Evolutionary conservation across 2,113 vertebrate species (phyloP).

Genomic region (Nibea coibor): DNA sequence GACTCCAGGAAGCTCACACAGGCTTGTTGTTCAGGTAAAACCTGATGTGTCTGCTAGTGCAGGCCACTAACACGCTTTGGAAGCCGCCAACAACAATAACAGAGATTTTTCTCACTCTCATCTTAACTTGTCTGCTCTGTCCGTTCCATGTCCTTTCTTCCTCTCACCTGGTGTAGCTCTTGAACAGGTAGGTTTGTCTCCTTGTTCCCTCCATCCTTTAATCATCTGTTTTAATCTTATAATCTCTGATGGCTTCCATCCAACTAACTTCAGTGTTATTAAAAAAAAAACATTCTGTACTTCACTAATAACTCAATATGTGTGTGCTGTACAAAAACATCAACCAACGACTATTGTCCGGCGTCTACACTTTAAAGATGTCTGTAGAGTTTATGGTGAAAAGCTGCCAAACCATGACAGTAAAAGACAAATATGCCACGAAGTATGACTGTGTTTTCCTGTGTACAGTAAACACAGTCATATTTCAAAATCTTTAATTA

Average conservation of each 20-base stretch:
- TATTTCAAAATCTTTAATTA: too few species aligned
- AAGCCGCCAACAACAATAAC: neutral
- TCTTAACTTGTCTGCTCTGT: neutral
- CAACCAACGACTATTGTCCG: neutral
- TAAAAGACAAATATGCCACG: too few species aligned
- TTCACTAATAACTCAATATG: neutral
- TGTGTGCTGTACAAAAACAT: neutral
- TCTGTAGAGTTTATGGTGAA: neutral
- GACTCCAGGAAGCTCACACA: neutral
- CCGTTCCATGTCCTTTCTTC: neutral
- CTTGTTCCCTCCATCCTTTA: neutral
- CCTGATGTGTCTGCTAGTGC: conserved; percentile 21
- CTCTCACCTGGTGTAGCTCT: neutral
- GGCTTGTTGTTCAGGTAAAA: conserved; percentile 64
- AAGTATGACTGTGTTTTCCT: too few species aligned
- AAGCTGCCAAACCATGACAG: too few species aligned
- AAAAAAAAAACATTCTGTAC: neutral
- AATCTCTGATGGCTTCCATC: neutral
- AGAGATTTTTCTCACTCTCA: conserved; percentile 7
- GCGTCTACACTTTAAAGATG: neutral
- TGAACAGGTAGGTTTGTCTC: neutral
- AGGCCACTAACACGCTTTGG: neutral
- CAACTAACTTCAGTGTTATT: neutral
- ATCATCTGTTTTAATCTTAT: neutral
- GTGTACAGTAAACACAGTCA: too few species aligned